These are phyloP conservation scores for Spodoptera picta DNA, from an alignment of 2,888 invertebrate species.

Conservation along the genomic window DNA sequence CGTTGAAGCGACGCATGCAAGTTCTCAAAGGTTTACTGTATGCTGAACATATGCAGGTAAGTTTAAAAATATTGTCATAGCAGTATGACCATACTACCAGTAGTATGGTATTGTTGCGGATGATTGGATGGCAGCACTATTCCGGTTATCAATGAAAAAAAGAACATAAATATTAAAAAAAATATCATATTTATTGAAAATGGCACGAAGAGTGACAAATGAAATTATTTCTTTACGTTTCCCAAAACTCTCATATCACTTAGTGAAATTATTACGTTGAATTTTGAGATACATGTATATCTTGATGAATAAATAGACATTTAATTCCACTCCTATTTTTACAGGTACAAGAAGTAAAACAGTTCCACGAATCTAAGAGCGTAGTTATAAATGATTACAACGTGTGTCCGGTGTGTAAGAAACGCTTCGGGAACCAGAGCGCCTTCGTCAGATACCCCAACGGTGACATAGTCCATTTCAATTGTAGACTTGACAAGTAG, in stretches of 20 bases:
- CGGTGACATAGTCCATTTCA: conserved; percentile 97
- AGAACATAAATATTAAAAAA: too few species aligned
- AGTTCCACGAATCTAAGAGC: conserved; percentile 94
- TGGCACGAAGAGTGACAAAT: too few species aligned
- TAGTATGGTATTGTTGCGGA: too few species aligned
- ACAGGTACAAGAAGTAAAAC: conserved; percentile 93
- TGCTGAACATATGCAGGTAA: conserved; percentile 94
- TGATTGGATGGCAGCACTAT: too few species aligned
- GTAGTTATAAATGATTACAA: conserved; percentile 95
- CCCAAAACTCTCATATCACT: too few species aligned
- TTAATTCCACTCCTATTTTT: conserved; percentile 17
- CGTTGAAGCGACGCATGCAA: conserved; percentile 92
- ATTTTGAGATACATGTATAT: too few species aligned
- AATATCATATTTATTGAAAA: too few species aligned
- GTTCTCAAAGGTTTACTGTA: conserved; percentile 94
- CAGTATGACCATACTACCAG: too few species aligned
- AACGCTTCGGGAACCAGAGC: conserved; percentile 97
- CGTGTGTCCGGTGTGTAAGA: conserved; percentile 97
- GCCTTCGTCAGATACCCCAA: conserved; percentile 97
- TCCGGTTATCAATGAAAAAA: too few species aligned
- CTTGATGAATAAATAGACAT: too few species aligned
- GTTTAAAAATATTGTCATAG: neutral
- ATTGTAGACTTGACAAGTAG: conserved; percentile 88
- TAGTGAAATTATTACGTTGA: too few species aligned
- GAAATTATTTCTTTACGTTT: too few species aligned